Evolutionary conservation across 2,797 vertebrate genomes (phyloP), one percentile per base, ranked within the genome.

Genomic region (Alectoris magna): DNA sequence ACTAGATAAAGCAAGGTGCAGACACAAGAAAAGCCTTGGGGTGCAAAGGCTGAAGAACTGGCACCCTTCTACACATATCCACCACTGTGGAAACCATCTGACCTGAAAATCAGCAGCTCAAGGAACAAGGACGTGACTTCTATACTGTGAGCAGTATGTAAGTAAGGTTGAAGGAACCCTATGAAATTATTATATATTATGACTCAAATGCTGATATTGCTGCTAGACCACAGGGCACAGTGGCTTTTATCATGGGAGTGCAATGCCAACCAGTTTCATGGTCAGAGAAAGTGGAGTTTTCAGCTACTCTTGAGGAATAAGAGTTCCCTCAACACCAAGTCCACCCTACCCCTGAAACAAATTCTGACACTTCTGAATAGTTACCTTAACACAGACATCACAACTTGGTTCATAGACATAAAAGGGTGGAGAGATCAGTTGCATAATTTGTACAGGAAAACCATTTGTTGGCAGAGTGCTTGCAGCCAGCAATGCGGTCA

Each of bases 131-230:
- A 21, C 60, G 23, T 36, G 67, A 81, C 53, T 27, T 19, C 21
- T 17, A 44, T 3, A 16, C 4, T 27, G 26, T 0, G 1, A 29
- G 8, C 0, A 15, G 9, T 2, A 12, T 2, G 23, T 51, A 59
- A 87, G 41, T 26, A 84, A 68, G 26, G 22, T 58, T 71, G 31
- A 14, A 66, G 46, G 16, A 41, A 51, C 31, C 39, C 18, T 58
- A 10, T 18, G 53, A 73, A 68, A 43, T 34, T 34, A 34, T 34
- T 34, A 34, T 3, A 0, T 3, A 27, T 58, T n/a, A 49, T 39
- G 79, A 80, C 38, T 73, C 51, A 38, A 41, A 44, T 10, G 19
- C 14, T 22, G 26, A 13, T 14, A 16, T 4, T 72, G 26, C 23
- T 34, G 21, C 39, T 29, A 26, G 34, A 55, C 9, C 11, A 49